These are phyloP conservation scores for Bradypodion pumilum DNA, from an alignment of 2,797 vertebrate genomes.

Conservation along the genomic window DNA sequence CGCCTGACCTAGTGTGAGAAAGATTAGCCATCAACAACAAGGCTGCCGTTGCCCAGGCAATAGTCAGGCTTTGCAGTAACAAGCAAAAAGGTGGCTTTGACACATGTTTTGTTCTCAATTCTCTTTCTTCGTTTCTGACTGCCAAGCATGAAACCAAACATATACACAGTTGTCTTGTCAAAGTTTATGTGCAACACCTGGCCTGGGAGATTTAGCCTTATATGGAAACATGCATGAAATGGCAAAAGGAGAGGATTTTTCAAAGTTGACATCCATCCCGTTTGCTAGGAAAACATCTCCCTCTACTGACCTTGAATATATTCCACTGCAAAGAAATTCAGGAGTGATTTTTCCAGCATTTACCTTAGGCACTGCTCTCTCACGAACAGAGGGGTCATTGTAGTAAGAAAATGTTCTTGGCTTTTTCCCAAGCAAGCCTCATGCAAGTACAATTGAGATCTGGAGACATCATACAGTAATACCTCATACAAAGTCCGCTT, in stretches of 20 bases:
- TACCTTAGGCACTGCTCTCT: too few relatives aligned
- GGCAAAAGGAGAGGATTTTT: not conserved
- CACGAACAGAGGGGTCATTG: not conserved
- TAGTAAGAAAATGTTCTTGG: not conserved
- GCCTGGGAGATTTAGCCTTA: slow-evolving; percentile 63
- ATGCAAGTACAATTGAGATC: not conserved
- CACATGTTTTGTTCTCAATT: not conserved
- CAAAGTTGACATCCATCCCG: slow-evolving; percentile 19
- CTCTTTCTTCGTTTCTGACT: fast-evolving
- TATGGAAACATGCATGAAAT: slow-evolving; percentile 65
- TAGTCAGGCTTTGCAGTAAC: not conserved
- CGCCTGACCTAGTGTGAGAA: too few relatives aligned
- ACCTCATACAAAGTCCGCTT: too few relatives aligned
- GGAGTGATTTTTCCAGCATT: too few relatives aligned
- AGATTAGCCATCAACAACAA: too few relatives aligned
- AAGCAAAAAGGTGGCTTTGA: not conserved
- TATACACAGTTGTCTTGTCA: not conserved
- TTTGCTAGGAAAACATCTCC: slow-evolving; percentile 53
- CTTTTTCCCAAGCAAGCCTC: not conserved
- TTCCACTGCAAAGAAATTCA: too few relatives aligned
- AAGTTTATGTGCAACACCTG: slow-evolving; percentile 58
- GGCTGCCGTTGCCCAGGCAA: too few relatives aligned
- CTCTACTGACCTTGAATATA: slow-evolving; percentile 49
- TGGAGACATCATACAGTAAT: too few relatives aligned
- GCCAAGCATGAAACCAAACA: fast-evolving